phyloP scores from a whole-genome alignment of 2,797 vertebrate genomes.

The Enteromius trimaculatus region DNA sequence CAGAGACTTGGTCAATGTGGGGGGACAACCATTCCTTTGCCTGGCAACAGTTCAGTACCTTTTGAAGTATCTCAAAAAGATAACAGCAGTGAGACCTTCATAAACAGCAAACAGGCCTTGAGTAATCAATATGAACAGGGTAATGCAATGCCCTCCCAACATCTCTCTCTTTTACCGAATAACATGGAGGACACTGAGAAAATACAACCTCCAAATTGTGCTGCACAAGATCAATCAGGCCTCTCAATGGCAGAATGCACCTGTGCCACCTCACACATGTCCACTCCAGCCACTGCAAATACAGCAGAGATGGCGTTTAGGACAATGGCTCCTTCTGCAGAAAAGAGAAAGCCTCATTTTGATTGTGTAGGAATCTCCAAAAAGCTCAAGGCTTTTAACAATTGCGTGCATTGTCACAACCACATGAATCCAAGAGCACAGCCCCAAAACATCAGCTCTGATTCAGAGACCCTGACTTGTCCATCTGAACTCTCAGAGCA shows the following conservation, averaged over 20 bases:
- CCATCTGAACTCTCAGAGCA: neutral
- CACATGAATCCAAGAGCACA: neutral
- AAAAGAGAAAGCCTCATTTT: constrained; percentile 30
- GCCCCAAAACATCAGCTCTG: neutral
- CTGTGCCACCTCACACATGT: neutral
- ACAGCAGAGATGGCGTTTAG: neutral
- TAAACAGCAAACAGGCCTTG: neutral
- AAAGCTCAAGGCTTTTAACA: constrained; percentile 38
- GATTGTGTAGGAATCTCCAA: constrained; percentile 20
- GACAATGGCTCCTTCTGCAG: neutral
- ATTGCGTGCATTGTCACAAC: neutral
- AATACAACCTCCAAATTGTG: neutral
- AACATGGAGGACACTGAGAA: neutral
- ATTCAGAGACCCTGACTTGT: neutral
- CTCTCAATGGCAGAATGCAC: neutral
- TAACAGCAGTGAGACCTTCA: neutral
- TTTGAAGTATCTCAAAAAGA: constrained; percentile 15
- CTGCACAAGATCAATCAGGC: neutral
- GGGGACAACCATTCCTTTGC: neutral
- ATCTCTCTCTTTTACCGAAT: neutral
- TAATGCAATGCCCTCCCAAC: neutral
- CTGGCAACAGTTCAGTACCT: constrained; percentile 25
- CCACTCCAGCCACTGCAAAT: constrained; percentile 1
- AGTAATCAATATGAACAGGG: constrained; percentile 1
- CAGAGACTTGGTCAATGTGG: neutral